Percentiles rank a stretch among this genome's conserved stretches.
Conservation (phyloP, 2,113 vertebrate genomes). For the Dermatemys mawii region DNA sequence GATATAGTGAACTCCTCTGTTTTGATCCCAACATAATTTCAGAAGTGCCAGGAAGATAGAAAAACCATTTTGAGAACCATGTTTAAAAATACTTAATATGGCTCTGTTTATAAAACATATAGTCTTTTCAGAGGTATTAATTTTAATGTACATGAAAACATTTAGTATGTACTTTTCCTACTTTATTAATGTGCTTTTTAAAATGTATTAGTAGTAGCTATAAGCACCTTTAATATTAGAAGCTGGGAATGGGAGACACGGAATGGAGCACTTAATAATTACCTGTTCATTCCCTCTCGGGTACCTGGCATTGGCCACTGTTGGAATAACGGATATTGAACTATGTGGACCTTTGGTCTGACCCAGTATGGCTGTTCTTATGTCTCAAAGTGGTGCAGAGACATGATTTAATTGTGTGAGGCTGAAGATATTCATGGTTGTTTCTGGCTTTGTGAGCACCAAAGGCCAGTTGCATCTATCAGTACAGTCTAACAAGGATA, state of each 20-base stretch:
- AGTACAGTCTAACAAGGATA: rapidly evolving
- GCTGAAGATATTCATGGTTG: not conserved
- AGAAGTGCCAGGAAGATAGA: not conserved
- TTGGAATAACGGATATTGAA: no score
- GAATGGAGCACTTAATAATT: no score
- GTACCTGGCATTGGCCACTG: no score
- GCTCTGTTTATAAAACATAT: not conserved
- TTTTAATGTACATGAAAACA: not conserved
- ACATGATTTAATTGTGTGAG: not conserved
- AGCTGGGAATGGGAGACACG: no score
- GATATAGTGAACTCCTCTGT: not conserved
- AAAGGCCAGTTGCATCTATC: not conserved
- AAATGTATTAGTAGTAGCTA: not conserved
- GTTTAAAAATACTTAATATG: not conserved
- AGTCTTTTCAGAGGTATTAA: not conserved
- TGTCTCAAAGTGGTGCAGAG: not conserved
- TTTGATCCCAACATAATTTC: not conserved
- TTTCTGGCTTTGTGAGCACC: rapidly evolving
- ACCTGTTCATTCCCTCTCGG: no score
- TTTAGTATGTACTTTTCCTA: not conserved
- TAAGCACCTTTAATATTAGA: not conserved
- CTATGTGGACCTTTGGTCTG: no score
- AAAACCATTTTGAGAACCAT: slow-evolving; percentile 7
- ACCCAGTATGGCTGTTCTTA: no score
- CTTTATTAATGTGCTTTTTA: not conserved